phyloP scores from a whole-genome alignment of 2,888 invertebrate species.

The Barypeithes pellucidus region DNA sequence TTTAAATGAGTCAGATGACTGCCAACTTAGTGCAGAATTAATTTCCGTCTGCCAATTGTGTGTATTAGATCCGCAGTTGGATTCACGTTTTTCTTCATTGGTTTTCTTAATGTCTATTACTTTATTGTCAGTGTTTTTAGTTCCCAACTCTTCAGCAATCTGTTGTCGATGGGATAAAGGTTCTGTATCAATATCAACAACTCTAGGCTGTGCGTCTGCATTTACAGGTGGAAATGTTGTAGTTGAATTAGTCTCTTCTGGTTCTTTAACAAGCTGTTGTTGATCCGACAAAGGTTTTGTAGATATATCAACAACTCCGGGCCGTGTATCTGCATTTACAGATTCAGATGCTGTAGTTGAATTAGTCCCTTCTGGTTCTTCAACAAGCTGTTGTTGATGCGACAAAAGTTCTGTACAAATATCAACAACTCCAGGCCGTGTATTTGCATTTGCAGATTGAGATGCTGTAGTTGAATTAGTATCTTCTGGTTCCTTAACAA shows the following conservation, averaged over 20 bases:
- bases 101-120: background rate
- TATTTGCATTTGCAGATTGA: too few relatives aligned
- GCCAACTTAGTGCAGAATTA: background rate
- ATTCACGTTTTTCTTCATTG: too few relatives aligned
- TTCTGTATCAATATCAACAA: background rate
- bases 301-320: background rate
- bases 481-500: too few relatives aligned
- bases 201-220: background rate
- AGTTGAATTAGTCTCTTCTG: background rate
- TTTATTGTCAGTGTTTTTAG: background rate
- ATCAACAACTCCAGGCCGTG: too few relatives aligned
- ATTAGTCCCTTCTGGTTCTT: too few relatives aligned
- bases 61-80: too few relatives aligned
- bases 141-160: background rate
- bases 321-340: background rate
- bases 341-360: too few relatives aligned
- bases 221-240: background rate
- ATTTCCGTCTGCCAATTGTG: background rate
- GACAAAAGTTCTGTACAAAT: too few relatives aligned
- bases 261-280: background rate
- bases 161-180: background rate
- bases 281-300: background rate
- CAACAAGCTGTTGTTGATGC: too few relatives aligned
- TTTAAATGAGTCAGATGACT: constrained; percentile 4
- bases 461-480: too few relatives aligned